A percentile compares a stretch with the other conserved stretches of the same genome.
phyloP scores from a whole-genome alignment of 2,888 invertebrate species.

The Ypsolopha sequella region DNA sequence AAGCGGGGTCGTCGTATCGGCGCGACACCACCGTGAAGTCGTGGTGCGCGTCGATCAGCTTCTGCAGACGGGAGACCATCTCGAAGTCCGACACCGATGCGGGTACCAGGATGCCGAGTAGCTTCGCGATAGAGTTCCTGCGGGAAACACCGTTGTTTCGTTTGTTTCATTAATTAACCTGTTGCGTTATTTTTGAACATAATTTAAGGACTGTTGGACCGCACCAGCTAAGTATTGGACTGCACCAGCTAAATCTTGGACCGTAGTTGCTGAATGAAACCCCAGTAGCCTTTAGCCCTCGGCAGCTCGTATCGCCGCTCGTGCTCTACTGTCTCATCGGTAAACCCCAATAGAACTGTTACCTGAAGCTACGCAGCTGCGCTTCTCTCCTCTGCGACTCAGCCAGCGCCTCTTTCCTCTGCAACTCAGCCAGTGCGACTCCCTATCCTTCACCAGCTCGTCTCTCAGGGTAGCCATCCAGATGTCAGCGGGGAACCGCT shows the following conservation, averaged over 20 bases:
- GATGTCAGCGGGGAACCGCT: not conserved
- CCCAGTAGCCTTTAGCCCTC: slow-evolving; percentile 80
- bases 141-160: not conserved
- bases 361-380: slow-evolving; percentile 81
- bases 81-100: slow-evolving; percentile 82
- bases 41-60: slow-evolving; percentile 87
- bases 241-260: no score
- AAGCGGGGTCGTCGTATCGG: slow-evolving; percentile 64
- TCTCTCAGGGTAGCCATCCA: slow-evolving; percentile 76
- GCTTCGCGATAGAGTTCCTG: slow-evolving; percentile 78
- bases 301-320: slow-evolving; percentile 54
- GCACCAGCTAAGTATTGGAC: no score
- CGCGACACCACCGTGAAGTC: slow-evolving; percentile 88
- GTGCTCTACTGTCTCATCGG: no score
- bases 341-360: no score
- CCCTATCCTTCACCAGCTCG: slow-evolving; percentile 81
- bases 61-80: slow-evolving; percentile 82
- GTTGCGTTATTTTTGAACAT: no score
- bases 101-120: slow-evolving; percentile 76
- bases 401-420: slow-evolving; percentile 76
- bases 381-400: slow-evolving; percentile 83
- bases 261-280: no score
- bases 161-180: not conserved
- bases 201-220: no score
- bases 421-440: slow-evolving; percentile 79